These are phyloP conservation scores for Invenusta paracnida DNA, from an alignment of 2,888 invertebrate species.

Conservation along the genomic window DNA sequence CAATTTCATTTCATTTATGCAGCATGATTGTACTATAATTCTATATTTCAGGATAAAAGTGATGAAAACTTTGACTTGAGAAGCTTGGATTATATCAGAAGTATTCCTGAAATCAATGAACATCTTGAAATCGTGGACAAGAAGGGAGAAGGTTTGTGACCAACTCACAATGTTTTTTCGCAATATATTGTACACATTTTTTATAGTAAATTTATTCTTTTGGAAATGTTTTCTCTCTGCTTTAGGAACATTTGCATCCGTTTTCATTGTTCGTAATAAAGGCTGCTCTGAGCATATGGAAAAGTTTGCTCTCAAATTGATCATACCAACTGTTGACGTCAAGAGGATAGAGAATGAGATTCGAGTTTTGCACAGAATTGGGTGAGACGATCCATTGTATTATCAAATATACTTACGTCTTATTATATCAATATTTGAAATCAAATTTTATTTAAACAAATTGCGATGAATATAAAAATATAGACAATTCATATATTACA, in stretches of 20 bases:
- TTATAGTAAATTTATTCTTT: too few relatives aligned
- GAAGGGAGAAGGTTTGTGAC: constrained; percentile 28
- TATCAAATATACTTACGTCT: too few relatives aligned
- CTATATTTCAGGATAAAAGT: not conserved
- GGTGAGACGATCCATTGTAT: not conserved
- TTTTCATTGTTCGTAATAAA: constrained; percentile 36
- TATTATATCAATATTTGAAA: too few relatives aligned
- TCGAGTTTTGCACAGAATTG: constrained; percentile 39
- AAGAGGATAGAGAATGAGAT: constrained; percentile 44
- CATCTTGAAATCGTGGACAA: constrained; percentile 32
- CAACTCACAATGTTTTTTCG: too few relatives aligned
- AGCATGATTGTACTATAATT: too few relatives aligned
- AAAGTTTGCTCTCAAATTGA: constrained; percentile 43
- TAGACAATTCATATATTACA: too few relatives aligned
- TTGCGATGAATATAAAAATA: too few relatives aligned
- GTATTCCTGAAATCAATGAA: constrained; percentile 10
- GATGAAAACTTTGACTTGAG: not conserved
- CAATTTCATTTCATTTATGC: too few relatives aligned
- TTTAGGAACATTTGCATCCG: constrained; percentile 35
- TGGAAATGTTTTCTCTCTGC: too few relatives aligned
- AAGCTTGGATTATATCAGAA: not conserved
- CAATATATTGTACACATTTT: not conserved
- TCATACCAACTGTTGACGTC: constrained; percentile 39
- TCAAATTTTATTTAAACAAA: too few relatives aligned
- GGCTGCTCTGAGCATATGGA: not conserved